Conservation (phyloP, 1,140 invertebrate genomes). For the Drosophila subpulchrella region DNA sequence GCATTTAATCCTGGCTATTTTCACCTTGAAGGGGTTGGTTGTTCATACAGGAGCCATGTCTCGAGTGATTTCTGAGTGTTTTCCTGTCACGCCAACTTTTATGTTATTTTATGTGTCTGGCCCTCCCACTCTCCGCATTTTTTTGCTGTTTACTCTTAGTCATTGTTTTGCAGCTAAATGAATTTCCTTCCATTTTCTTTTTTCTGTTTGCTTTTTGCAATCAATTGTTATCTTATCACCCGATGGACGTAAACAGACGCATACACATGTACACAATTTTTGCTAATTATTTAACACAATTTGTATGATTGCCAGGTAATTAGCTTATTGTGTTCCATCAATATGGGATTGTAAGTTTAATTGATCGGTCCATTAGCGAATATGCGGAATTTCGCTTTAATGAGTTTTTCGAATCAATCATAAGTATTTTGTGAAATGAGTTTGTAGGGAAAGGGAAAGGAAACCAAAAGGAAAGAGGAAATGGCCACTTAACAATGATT, state of each 20-base stretch:
- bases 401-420: slow-evolving; percentile 37
- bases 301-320: slow-evolving; percentile 45
- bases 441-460: neutral
- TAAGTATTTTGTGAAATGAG: slow-evolving; percentile 10
- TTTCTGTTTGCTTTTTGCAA: slow-evolving; percentile 13
- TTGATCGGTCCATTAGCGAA: slow-evolving; percentile 39
- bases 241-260: slow-evolving; percentile 17
- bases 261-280: slow-evolving; percentile 27
- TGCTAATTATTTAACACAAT: slow-evolving; percentile 50
- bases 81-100: slow-evolving; percentile 51
- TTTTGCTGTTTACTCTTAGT: slow-evolving; percentile 34
- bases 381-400: slow-evolving; percentile 22
- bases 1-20: slow-evolving; percentile 38
- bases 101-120: slow-evolving; percentile 46
- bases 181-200: slow-evolving; percentile 8
- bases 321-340: slow-evolving; percentile 43
- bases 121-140: slow-evolving; percentile 9
- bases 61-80: slow-evolving; percentile 52
- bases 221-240: slow-evolving; percentile 34
- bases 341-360: slow-evolving; percentile 27
- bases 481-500: slow-evolving; percentile 18
- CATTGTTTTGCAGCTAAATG: slow-evolving; percentile 29
- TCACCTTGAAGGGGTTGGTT: slow-evolving; percentile 26
- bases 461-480: slow-evolving; percentile 6
- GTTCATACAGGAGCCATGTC: slow-evolving; percentile 34